phyloP scores from a whole-genome alignment of 2,113 vertebrate genomes.

The western clawed frog (Xenopus tropicalis) region DNA sequence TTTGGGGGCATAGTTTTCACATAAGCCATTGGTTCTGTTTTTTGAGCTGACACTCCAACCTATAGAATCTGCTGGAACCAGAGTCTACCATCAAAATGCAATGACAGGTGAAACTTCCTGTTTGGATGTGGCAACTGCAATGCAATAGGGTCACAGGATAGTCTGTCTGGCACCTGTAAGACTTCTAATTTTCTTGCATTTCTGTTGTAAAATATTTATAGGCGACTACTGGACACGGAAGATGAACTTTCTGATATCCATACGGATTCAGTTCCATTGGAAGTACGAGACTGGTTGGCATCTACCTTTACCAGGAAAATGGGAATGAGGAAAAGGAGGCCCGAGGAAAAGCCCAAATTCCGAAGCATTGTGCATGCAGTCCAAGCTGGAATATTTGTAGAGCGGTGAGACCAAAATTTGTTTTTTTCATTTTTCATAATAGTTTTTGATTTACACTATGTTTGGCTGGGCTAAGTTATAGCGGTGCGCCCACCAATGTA shows the following conservation, averaged over 20 bases:
- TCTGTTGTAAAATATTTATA: conserved; percentile 51
- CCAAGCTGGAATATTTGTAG: conserved; percentile 97
- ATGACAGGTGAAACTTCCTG: too few species aligned
- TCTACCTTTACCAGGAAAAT: conserved; percentile 96
- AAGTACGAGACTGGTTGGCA: conserved; percentile 95
- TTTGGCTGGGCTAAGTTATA: too few species aligned
- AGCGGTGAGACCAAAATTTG: conserved; percentile 63
- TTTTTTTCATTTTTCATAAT: neutral
- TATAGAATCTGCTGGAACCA: too few species aligned
- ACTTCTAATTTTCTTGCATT: too few species aligned
- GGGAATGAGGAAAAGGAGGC: conserved; percentile 85
- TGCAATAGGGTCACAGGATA: too few species aligned
- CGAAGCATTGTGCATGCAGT: conserved; percentile 96
- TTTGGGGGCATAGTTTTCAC: too few species aligned
- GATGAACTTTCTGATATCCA: conserved; percentile 93
- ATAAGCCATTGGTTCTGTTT: too few species aligned
- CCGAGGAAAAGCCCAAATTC: conserved; percentile 94
- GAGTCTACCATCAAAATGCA: too few species aligned
- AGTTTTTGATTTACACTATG: neutral
- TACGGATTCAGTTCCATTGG: conserved; percentile 84
- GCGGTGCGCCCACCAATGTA: too few species aligned
- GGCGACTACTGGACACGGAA: conserved; percentile 88
- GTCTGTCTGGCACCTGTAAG: too few species aligned
- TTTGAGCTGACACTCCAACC: too few species aligned
- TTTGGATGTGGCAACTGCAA: too few species aligned